A percentile compares a stretch with the other conserved stretches of the same genome.
Conservation (phyloP, 2,797 vertebrate genomes). For the Gymnothorax javanicus region DNA sequence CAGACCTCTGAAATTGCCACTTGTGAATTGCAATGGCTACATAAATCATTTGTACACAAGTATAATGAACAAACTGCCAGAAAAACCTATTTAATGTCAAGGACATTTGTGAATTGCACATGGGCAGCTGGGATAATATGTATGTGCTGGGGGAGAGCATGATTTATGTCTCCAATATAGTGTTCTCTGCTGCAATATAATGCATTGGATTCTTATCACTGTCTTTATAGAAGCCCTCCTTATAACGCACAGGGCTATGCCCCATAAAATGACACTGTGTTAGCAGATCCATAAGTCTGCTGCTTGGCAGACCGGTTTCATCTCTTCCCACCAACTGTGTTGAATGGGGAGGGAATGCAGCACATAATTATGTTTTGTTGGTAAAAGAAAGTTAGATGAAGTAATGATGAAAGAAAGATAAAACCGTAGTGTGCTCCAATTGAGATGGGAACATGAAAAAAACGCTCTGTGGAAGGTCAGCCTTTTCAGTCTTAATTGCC, state of each 20-base stretch:
- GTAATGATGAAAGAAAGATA: conserved; percentile 9
- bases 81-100: conserved; percentile 56
- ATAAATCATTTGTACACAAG: conserved; percentile 55
- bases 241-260: conserved; percentile 54
- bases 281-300: conserved; percentile 46
- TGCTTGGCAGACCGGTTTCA: background rate
- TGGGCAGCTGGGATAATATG: conserved; percentile 31
- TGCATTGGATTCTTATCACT: conserved; percentile 73
- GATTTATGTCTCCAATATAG: conserved; percentile 68
- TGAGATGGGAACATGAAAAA: background rate
- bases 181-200: conserved; percentile 62
- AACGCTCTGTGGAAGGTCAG: conserved; percentile 2
- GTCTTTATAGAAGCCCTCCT: conserved; percentile 56
- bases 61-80: conserved; percentile 55
- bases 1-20: conserved; percentile 43
- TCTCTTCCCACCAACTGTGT: background rate
- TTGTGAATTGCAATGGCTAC: conserved; percentile 41
- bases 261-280: conserved; percentile 48
- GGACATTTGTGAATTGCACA: conserved; percentile 39
- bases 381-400: conserved; percentile 37
- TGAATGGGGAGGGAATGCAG: conserved; percentile 7
- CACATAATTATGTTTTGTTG: conserved; percentile 50
- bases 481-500: background rate
- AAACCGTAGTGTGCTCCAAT: background rate
- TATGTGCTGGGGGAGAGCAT: conserved; percentile 47